Evolutionary conservation across 2,888 invertebrate genomes (phyloP), one percentile per base, ranked within the genome.

Genomic region (Epicampocera succincta): DNA sequence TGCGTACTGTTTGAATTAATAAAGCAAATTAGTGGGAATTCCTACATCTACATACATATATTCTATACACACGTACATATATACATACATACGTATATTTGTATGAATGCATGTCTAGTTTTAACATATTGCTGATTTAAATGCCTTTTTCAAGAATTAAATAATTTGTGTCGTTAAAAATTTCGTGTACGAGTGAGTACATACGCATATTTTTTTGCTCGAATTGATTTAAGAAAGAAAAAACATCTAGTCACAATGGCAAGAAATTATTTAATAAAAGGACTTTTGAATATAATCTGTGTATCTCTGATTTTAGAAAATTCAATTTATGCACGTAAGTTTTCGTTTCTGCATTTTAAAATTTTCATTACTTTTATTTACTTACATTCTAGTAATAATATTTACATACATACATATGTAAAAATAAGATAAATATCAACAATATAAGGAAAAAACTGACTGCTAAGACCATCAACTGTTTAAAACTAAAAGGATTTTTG

Each of bases 261-360:
- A n/a, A 78, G 42, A 54, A 9, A n/a, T 19, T 38, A 19, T n/a
- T 65, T 65, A 56, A 71, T 33, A 19, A 78, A 66, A 40, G 42
- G 11, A 48, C 46, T 54, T 52, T 29, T 46, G 13, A 29, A 48
- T 44, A 60, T 52, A 38, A 17, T 74, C 5, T 50, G 13, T 56
- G 11, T 71, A 33, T 33, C 66, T 21, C 15, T 78, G 19, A 56
- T 74, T 58, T 19, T 77, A n/a, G 50, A 69, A 56, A 58, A 63
- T 19, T 29, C 54, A 12, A 50, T 44, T 4, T 50, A 25, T 78
- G 74, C 82, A 74, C 82, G 82, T 82, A 78, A 82, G 82, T 78
- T 25, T 2, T 25, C 25, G 25, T 25, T 25, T 25, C 2, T 5
- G 25, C 25, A 25, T 25, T 3, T 25, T 25, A 25, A 25, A 25